phyloP scores from a whole-genome alignment of 1,140 invertebrate species.

The Tribolium madens region DNA sequence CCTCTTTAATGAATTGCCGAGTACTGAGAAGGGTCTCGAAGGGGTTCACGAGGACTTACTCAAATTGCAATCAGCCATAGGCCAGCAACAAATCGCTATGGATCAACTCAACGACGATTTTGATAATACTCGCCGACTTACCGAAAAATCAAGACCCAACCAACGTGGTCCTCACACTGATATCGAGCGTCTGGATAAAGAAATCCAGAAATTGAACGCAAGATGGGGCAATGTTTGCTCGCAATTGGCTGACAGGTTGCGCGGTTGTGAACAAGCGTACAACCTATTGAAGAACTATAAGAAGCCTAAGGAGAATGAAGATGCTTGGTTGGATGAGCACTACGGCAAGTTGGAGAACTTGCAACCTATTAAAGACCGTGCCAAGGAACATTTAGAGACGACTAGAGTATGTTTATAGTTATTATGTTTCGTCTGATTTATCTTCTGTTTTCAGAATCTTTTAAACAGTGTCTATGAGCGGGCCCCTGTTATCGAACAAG shows the following conservation, averaged over 20 bases:
- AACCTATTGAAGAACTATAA: constrained; percentile 88
- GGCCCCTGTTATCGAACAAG: constrained; percentile 92
- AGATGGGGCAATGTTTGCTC: constrained; percentile 93
- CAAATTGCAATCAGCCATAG: constrained; percentile 83
- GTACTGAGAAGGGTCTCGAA: constrained; percentile 82
- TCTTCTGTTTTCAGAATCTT: constrained; percentile 77
- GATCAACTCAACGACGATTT: constrained; percentile 93
- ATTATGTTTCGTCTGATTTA: neutral
- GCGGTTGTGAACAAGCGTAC: constrained; percentile 87
- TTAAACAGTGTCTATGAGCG: constrained; percentile 91
- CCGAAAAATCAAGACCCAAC: constrained; percentile 84
- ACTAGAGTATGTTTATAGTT: constrained; percentile 75
- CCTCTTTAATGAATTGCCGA: constrained; percentile 85
- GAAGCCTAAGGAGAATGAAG: constrained; percentile 86
- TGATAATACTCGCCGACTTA: constrained; percentile 85
- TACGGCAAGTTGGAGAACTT: constrained; percentile 80
- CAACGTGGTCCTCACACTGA: constrained; percentile 81
- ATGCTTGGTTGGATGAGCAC: constrained; percentile 87
- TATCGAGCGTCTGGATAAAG: constrained; percentile 93
- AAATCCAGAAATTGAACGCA: constrained; percentile 87
- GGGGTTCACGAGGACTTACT: constrained; percentile 79
- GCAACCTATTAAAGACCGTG: constrained; percentile 77
- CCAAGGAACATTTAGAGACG: constrained; percentile 80
- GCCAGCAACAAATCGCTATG: constrained; percentile 86
- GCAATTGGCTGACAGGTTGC: constrained; percentile 91